Conservation (phyloP, 2,888 invertebrate species). For the Thera britannica region DNA sequence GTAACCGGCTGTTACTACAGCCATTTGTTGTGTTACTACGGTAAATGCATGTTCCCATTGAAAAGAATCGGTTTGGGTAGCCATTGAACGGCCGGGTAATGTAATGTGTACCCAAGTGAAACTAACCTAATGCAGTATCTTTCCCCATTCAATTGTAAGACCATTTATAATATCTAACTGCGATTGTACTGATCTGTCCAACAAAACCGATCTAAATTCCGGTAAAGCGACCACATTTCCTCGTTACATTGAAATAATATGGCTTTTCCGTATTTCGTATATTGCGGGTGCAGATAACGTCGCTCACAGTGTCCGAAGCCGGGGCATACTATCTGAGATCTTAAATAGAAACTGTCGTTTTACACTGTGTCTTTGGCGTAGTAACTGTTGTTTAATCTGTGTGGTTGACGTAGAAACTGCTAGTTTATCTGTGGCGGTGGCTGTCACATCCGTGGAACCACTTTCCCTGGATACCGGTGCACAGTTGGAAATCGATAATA, state of each 20-base stretch:
- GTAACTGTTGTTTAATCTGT: slow-evolving; percentile 14
- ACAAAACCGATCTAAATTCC: slow-evolving; percentile 36
- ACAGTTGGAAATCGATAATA: slow-evolving; percentile 23
- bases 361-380: slow-evolving; percentile 12
- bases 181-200: slow-evolving; percentile 25
- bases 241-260: slow-evolving; percentile 43
- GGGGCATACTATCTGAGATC: slow-evolving; percentile 32
- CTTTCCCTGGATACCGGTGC: slow-evolving; percentile 40
- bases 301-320: slow-evolving; percentile 38
- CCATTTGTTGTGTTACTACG: not conserved
- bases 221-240: slow-evolving; percentile 39
- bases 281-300: slow-evolving; percentile 40
- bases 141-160: slow-evolving; percentile 18
- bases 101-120: not conserved
- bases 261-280: slow-evolving; percentile 43
- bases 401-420: slow-evolving; percentile 17
- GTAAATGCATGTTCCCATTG: not conserved
- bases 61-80: not conserved
- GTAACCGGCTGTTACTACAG: not conserved
- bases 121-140: not conserved
- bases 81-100: not conserved
- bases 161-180: slow-evolving; percentile 17
- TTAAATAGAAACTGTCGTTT: slow-evolving; percentile 15
- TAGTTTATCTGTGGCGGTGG: slow-evolving; percentile 16
- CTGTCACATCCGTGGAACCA: slow-evolving; percentile 41